Conservation (phyloP, 1,140 invertebrate species). For the Physella acuta region DNA sequence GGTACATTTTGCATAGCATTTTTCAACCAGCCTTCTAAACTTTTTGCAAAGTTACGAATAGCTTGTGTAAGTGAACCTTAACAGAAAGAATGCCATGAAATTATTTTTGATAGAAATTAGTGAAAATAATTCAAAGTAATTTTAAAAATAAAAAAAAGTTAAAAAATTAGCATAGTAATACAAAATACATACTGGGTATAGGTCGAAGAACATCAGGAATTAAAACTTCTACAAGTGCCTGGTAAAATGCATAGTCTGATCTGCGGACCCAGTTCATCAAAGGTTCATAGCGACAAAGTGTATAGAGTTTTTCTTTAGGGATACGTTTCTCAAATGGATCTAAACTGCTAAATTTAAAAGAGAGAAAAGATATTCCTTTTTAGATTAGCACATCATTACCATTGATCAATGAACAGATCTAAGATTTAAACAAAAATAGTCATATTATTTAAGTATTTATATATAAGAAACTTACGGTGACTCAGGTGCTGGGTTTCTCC, state of each 20-base stretch:
- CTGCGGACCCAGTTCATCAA: slow-evolving; percentile 74
- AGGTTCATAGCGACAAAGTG: slow-evolving; percentile 64
- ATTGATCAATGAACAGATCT: neutral
- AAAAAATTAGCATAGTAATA: neutral
- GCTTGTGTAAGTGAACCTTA: slow-evolving; percentile 85
- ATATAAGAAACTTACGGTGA: slow-evolving; percentile 34
- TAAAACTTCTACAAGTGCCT: slow-evolving; percentile 91
- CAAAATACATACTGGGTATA: slow-evolving; percentile 74
- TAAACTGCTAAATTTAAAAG: slow-evolving; percentile 29
- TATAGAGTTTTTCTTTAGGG: slow-evolving; percentile 64
- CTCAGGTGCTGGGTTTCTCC: slow-evolving; percentile 67
- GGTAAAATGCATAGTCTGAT: slow-evolving; percentile 92
- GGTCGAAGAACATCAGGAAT: slow-evolving; percentile 94
- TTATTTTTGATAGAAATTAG: neutral
- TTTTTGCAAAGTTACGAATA: slow-evolving; percentile 91
- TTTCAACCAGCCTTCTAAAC: slow-evolving; percentile 83
- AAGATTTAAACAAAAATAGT: too few relatives aligned
- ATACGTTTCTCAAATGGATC: slow-evolving; percentile 40
- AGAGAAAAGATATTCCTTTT: too few relatives aligned
- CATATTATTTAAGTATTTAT: too few relatives aligned
- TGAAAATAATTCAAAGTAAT: neutral
- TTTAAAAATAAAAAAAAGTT: neutral
- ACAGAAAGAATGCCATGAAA: too few relatives aligned
- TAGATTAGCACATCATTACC: too few relatives aligned
- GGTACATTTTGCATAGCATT: slow-evolving; percentile 85